Evolutionary conservation across 2,113 vertebrate genomes (phyloP), one percentile per base, ranked within the genome.

Genomic region (Epinephelus fuscoguttatus): DNA sequence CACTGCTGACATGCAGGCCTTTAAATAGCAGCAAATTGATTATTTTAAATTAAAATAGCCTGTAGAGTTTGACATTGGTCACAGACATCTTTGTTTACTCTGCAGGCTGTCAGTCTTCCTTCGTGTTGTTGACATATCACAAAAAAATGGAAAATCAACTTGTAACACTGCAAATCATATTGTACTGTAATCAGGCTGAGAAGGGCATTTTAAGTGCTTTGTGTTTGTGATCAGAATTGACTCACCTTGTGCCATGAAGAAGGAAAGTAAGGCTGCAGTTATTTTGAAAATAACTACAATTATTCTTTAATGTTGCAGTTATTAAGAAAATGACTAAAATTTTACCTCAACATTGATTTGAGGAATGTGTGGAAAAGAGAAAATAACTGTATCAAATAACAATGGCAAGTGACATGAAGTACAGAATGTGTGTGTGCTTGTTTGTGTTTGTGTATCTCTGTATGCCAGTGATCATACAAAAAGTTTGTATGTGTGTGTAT

Each of bases 381-480:
- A 25, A 80, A 6, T 1, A 15, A 17, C 19, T 12, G 15, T 53
- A 11, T 50, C 19, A 69, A 59, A 69, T 27, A 15, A 42, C 10
- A 42, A 42, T 7, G 5, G 33, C 4, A 12, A 40, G 42, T 25
- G 12, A 73, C 15, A 7, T n/a, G 12, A 45, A 45, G 14, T 21
- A 12, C 8, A 6, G 1, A 25, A 25, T 23, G 19, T 25, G n/a
- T 10, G 23, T 10, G n/a, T 56, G 50, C 0, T 1, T 75, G 49
- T 59, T 4, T 25, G 23, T 67, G 49, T 64, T 4, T 52, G 47
- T 55, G 19, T 15, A n/a, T 75, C 27, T 75, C 5, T 71, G 27
- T 19, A 45, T 74, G 55, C 23, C 4, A n/a, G 30, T 50, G 53
- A 83, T 60, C 56, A 30, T 21, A 70, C 19, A 80, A 66, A 71